Percentiles rank a stretch among this genome's conserved stretches.
These are phyloP conservation scores for Lutjanus erythropterus DNA, from an alignment of 2,113 vertebrate species.

Conservation along the genomic window DNA sequence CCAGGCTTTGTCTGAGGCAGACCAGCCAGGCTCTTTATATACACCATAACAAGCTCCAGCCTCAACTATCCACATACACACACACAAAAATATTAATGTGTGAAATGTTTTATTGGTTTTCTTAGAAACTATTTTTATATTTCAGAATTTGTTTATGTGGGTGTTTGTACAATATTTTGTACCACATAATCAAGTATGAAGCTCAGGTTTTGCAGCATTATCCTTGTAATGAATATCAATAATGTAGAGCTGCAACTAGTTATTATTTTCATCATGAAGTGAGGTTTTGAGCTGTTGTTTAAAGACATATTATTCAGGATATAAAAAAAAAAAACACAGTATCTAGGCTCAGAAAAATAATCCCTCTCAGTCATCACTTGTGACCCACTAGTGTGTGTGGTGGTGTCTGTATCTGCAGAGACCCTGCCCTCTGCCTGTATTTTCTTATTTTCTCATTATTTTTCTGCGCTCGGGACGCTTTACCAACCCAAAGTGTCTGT, in stretches of 20 bases:
- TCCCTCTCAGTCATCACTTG: too few relatives aligned
- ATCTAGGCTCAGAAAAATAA: too few relatives aligned
- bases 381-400: too few relatives aligned
- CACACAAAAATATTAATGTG: not conserved
- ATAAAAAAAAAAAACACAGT: not conserved
- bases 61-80: constrained; percentile 21
- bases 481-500: too few relatives aligned
- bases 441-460: too few relatives aligned
- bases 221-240: not conserved
- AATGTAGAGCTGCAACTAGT: not conserved
- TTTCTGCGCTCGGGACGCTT: too few relatives aligned
- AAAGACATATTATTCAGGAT: too few relatives aligned
- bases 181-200: not conserved
- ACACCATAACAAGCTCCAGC: constrained; percentile 17
- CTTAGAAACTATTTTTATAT: not conserved
- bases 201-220: not conserved
- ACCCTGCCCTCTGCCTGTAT: too few relatives aligned
- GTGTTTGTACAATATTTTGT: not conserved
- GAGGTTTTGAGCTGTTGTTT: not conserved
- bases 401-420: too few relatives aligned
- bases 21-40: constrained; percentile 27
- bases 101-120: constrained; percentile 9
- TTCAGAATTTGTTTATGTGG: not conserved
- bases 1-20: constrained; percentile 58
- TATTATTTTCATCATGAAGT: not conserved